Conservation (phyloP, 1,140 invertebrate species). For the Brachionus calyciflorus region DNA sequence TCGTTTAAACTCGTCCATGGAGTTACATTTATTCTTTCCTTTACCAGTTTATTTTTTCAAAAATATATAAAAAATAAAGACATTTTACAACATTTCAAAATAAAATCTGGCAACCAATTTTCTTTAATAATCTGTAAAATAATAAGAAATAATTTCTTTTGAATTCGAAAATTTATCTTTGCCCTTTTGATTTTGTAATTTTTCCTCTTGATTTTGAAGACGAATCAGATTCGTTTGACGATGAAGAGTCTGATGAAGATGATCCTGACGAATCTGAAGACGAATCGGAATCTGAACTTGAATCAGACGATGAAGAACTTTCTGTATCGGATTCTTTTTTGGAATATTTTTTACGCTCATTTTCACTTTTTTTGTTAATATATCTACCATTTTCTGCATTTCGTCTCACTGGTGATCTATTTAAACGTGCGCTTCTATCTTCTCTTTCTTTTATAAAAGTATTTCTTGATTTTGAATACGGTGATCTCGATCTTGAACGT, state of each 20-base stretch:
- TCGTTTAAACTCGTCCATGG: too few relatives aligned
- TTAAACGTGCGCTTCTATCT: background rate
- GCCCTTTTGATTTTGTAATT: too few relatives aligned
- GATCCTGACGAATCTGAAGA: background rate
- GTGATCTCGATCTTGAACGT: background rate
- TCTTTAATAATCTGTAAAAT: too few relatives aligned
- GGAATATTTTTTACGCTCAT: background rate
- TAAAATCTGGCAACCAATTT: too few relatives aligned
- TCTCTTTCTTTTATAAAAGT: background rate
- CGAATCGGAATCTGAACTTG: background rate
- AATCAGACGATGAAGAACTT: background rate
- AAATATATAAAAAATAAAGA: too few relatives aligned
- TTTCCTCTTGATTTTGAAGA: background rate
- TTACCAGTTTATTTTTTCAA: too few relatives aligned
- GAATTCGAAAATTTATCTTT: too few relatives aligned
- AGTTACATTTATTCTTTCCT: too few relatives aligned
- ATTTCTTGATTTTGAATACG: background rate
- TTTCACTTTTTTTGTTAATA: background rate
- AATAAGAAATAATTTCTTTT: too few relatives aligned
- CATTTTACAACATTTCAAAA: too few relatives aligned
- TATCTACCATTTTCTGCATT: too few relatives aligned
- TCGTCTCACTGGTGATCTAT: background rate
- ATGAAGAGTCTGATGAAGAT: background rate
- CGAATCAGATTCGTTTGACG: constrained; percentile 19
- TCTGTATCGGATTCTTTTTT: background rate